Evolutionary conservation across 2,888 invertebrate genomes (phyloP), one percentile per base, ranked within the genome.

Genomic region (Drosophila melanosoma): DNA sequence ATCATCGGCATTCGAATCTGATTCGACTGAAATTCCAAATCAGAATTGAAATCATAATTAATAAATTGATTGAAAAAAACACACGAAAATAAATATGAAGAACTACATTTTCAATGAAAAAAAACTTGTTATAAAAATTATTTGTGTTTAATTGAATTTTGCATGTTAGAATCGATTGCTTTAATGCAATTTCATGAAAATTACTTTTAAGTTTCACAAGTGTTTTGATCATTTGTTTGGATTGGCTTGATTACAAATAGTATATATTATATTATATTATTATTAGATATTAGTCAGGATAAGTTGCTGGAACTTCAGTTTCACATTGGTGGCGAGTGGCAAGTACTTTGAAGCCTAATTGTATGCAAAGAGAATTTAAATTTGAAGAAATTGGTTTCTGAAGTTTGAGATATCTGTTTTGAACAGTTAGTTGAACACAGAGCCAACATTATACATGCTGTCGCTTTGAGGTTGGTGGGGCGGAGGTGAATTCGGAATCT

Each of bases 321-420:
- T n/a, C 26, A 23, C n/a, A 20, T 12, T 6, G 1, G 32, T 32
- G 17, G 26, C 33, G 20, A 32, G 66, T 23, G 48, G 36, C 36
- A 49, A 26, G 48, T 23, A 69, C 57, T 36, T 12, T 42, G 12
- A 53, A 58, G 64, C 69, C 62, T 45, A 1, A 40, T 29, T 26
- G 29, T 76, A 51, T 58, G 75, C 74, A 75, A 75, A 51, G 38
- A 12, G 54, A 63, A 57, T 60, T 38, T 23, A 26, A 12, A 15
- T 29, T n/a, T 15, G 20, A 26, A 12, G 3, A 62, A 51, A 45
- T 17, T 45, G 12, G 42, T 33, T 52, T 35, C 59, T 69, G 69
- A 54, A 51, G 49, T 73, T 63, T 38, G 42, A 38, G 42, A 65
- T 53, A 74, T 67, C 74, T 74, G 74, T 66, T 45, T 45, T 67